phyloP scores from a whole-genome alignment of 2,113 vertebrate species.

The Aptenodytes patagonicus region DNA sequence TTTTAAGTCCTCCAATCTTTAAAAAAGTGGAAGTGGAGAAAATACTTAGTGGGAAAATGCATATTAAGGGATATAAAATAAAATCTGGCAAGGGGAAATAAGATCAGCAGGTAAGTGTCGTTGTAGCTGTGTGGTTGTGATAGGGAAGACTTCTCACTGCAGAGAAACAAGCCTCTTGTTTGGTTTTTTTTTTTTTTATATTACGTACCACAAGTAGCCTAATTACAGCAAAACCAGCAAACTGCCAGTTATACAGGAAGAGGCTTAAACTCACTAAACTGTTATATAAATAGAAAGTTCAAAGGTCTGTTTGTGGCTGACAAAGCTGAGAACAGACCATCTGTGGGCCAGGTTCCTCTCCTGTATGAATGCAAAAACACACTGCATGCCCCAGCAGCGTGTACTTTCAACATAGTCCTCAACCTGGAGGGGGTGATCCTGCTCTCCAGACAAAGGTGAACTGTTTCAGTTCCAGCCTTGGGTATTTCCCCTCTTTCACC shows the following conservation, averaged over 20 bases:
- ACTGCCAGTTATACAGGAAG: constrained; percentile 77
- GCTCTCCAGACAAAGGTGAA: constrained; percentile 67
- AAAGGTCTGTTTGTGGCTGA: constrained; percentile 75
- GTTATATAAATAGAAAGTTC: constrained; percentile 83
- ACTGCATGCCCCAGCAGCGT: not conserved
- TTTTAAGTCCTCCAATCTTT: not conserved
- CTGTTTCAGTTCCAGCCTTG: constrained; percentile 49
- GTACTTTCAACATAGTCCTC: not conserved
- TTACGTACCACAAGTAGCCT: constrained; percentile 70
- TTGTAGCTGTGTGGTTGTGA: not conserved
- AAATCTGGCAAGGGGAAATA: not conserved
- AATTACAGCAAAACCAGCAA: constrained; percentile 73
- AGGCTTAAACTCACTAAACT: constrained; percentile 78
- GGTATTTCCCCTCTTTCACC: not conserved
- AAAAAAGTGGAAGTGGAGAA: not conserved
- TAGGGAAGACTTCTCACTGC: not conserved
- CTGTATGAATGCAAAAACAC: not conserved
- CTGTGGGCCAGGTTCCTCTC: constrained; percentile 70
- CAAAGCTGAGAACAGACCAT: constrained; percentile 71
- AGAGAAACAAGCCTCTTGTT: not conserved
- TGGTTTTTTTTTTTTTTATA: constrained; percentile 35
- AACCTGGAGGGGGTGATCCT: constrained; percentile 33
- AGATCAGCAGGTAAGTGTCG: not conserved
- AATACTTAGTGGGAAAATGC: not conserved
- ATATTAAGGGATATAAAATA: not conserved